These are phyloP conservation scores for Typhlomys cinereus DNA, from an alignment of 2,113 vertebrate genomes.

Conservation along the genomic window DNA sequence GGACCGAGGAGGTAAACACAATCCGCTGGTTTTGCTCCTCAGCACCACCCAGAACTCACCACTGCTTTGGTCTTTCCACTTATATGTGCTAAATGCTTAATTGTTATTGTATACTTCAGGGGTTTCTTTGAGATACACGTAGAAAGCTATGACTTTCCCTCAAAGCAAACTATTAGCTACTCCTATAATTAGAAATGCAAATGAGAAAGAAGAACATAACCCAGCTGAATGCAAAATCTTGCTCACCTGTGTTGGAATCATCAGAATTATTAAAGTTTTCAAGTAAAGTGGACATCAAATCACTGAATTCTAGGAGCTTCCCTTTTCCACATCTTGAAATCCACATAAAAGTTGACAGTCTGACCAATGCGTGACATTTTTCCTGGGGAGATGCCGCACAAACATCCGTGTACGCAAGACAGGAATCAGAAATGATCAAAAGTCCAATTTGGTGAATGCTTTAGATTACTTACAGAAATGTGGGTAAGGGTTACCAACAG, in stretches of 20 bases:
- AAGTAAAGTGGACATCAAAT: not conserved
- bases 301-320: not conserved
- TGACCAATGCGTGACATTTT: no score
- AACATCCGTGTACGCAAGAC: no score
- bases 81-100: not conserved
- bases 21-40: no score
- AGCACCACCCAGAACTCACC: not conserved
- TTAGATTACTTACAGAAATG: no score
- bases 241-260: not conserved
- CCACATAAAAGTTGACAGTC: not conserved
- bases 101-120: not conserved
- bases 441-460: no score
- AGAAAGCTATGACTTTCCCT: not conserved
- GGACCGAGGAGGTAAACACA: no score
- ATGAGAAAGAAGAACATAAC: not conserved
- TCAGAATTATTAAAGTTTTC: not conserved
- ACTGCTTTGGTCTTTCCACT: not conserved
- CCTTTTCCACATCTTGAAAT: not conserved
- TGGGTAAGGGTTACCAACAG: no score
- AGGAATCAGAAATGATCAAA: no score
- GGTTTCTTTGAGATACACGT: not conserved
- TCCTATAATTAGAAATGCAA: not conserved
- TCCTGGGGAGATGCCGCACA: no score
- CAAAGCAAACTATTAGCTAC: not conserved
- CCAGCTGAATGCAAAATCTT: not conserved